These are phyloP conservation scores for Empis stercorea DNA, from an alignment of 2,888 invertebrate genomes.

Conservation along the genomic window DNA sequence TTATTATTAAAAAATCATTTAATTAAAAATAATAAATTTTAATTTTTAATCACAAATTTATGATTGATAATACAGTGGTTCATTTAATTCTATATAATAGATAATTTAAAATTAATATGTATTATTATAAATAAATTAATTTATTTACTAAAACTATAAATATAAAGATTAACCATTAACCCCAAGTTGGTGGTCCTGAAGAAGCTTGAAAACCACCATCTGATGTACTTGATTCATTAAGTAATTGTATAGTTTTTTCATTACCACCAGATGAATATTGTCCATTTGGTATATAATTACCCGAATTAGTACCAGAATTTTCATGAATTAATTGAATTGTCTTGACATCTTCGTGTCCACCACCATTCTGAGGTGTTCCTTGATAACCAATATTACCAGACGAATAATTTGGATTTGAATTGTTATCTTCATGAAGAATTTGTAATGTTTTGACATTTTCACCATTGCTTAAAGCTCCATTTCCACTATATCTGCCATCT, in stretches of 20 bases:
- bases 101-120: too few species aligned
- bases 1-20: too few species aligned
- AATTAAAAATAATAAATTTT: too few species aligned
- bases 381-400: not conserved
- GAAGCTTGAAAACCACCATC: not conserved
- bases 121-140: too few species aligned
- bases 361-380: too few species aligned
- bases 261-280: not conserved
- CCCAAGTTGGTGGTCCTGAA: not conserved
- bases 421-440: not conserved
- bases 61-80: too few species aligned
- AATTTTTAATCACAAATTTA: too few species aligned
- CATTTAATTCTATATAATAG: too few species aligned
- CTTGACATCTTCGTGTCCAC: conserved; percentile 2
- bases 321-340: conserved; percentile 6
- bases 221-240: not conserved
- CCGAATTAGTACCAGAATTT: conserved; percentile 1
- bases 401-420: not conserved
- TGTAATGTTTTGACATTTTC: not conserved
- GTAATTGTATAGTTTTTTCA: not conserved
- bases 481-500: not conserved
- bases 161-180: too few species aligned
- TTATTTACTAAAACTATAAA: too few species aligned
- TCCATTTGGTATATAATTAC: not conserved
- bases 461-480: not conserved